Evolutionary conservation across 2,113 vertebrate species (phyloP), one percentile per base, ranked within the genome.

Genomic region (Cricetomys ansorgei): DNA sequence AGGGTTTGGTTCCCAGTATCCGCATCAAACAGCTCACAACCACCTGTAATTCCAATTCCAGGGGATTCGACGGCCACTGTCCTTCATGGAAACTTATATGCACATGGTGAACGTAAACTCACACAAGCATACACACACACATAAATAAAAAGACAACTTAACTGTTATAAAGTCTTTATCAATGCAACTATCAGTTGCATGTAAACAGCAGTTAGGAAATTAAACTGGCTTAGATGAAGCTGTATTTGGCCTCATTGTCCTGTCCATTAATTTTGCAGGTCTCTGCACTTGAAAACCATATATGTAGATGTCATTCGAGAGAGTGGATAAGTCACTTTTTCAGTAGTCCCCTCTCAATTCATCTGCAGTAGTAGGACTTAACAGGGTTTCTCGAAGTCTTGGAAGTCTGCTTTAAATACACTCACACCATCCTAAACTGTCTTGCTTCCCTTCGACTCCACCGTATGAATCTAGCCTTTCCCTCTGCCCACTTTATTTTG

Each of bases 141-240:
- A 85, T 48, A 37, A 59, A 62, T 62, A 62, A 34, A 34, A 3
- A 12, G 34, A 29, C n/a, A 62, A 43, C 57, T 50, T 45, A 92
- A 73, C 55, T 80, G 8, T 75, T 89, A 92, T 40, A 88, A 55
- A 92, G 40, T n/a, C 45, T 75, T 16, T 29, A 2, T 40, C 7
- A n/a, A 48, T 73, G 48, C 69, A 75, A 64, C 40, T 67, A n/a
- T 43, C 5, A 77, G 75, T 93, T 87, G n/a, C 91, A 81, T 88
- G 34, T n/a, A 92, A 88, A 94, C 10, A 94, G 92, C 59, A 96
- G 76, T 91, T 73, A 89, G 29, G 25, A 89, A 85, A 93, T 84
- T 83, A 76, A 88, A 43, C 27, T 85, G 48, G 65, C 31, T 88
- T 53, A 31, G 62, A 21, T 88, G 67, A 37, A 88, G n/a, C 70